These are phyloP conservation scores for Xylophagus ater DNA, from an alignment of 2,888 invertebrate species.

Conservation along the genomic window DNA sequence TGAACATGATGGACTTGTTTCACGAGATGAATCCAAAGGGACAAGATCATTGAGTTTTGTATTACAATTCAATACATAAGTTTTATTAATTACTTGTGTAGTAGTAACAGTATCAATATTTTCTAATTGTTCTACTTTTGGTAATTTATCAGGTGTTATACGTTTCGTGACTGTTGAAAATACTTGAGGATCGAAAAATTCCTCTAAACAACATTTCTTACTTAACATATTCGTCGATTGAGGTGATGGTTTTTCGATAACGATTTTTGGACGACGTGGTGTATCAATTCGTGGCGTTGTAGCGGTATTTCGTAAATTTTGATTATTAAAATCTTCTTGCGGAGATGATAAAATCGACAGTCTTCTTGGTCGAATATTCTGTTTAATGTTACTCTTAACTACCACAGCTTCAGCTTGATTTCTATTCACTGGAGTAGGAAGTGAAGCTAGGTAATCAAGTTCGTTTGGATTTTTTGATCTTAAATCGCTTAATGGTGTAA, in stretches of 20 bases:
- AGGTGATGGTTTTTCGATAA: background rate
- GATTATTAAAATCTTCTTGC: background rate
- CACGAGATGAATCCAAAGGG: too few species aligned
- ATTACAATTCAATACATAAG: too few species aligned
- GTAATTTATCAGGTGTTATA: background rate
- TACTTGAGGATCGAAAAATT: constrained; percentile 3
- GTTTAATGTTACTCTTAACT: too few species aligned
- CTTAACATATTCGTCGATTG: background rate
- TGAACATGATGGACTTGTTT: too few species aligned
- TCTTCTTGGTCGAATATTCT: background rate
- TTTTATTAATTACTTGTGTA: background rate
- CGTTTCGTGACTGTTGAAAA: constrained; percentile 7
- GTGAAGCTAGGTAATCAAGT: constrained; percentile 28
- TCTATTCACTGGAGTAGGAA: constrained; percentile 29
- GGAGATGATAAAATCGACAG: background rate
- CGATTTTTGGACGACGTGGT: constrained; percentile 2
- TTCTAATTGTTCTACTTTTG: background rate
- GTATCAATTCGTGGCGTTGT: background rate
- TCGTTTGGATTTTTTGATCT: constrained; percentile 15
- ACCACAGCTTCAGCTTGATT: background rate
- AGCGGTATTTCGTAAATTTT: background rate
- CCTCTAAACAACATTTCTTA: too few species aligned
- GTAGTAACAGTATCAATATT: background rate
- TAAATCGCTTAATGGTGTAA: constrained; percentile 29
- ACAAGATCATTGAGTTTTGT: too few species aligned